Conservation (phyloP, 1,140 invertebrate genomes). For the Nixonia krombeini region DNA sequence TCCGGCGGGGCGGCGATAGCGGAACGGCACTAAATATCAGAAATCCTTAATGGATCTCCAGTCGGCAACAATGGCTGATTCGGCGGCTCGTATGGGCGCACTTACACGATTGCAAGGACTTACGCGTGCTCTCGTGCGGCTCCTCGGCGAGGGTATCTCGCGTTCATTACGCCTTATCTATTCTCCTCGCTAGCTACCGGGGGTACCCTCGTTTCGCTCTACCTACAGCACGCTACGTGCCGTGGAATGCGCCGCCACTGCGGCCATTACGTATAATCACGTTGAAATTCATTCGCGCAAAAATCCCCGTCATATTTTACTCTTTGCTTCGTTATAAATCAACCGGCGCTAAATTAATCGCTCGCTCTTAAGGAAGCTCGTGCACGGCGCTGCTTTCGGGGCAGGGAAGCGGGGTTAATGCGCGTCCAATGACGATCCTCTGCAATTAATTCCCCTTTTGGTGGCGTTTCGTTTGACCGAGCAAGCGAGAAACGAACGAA, state of each 20-base stretch:
- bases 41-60: slow-evolving; percentile 61
- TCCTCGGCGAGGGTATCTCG: slow-evolving; percentile 53
- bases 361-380: too few species aligned
- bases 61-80: slow-evolving; percentile 58
- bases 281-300: slow-evolving; percentile 1
- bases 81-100: slow-evolving; percentile 44
- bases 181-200: slow-evolving; percentile 55
- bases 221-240: slow-evolving; percentile 41
- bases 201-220: slow-evolving; percentile 39
- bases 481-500: too few species aligned
- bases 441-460: too few species aligned
- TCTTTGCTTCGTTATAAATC: too few species aligned
- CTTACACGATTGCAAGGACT: slow-evolving; percentile 49
- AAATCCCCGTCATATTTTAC: too few species aligned
- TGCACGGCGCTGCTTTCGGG: too few species aligned
- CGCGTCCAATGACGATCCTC: too few species aligned
- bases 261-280: slow-evolving; percentile 26
- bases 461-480: too few species aligned
- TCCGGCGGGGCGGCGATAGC: slow-evolving; percentile 40
- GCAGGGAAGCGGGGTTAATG: too few species aligned
- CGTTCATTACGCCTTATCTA: slow-evolving; percentile 64
- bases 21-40: slow-evolving; percentile 55
- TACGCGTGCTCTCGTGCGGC: slow-evolving; percentile 42
- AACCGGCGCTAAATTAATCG: too few species aligned
- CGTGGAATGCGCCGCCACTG: slow-evolving; percentile 36